Base-by-base conservation (phyloP, 2,888 invertebrate genomes). In the Parnassius smintheus region DNA sequence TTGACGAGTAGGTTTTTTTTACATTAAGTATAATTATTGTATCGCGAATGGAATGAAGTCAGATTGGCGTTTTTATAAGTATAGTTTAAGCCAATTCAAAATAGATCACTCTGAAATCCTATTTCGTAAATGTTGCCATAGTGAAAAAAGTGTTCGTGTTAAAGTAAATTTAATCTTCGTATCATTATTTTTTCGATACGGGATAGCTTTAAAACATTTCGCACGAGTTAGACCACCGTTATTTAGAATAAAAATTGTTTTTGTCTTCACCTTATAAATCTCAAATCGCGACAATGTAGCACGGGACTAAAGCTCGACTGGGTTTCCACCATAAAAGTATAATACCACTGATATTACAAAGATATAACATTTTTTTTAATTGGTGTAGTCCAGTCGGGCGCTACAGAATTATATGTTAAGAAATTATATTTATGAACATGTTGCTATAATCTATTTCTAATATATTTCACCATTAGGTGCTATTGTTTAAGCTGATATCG, bases 211-310 rank as follows among this genome's bases (percentile, higher is more conserved):
- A 87, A 49, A 84, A 75, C 76, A 79, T 83, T 83, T 87, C 86
- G 85, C 88, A 88, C 86, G 89, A 87, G 76, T 76, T 75, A 84
- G 80, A 91, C 91, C 91, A 91, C 91, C 91, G 91, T 83, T 81
- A 71, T 83, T 85, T 86, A 85, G 82, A 78, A 81, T 77, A 78
- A 78, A 78, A 69, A 49, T 9, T 68, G 53, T 73, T 72, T 72
- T 68, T 74, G 73, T 76, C 70, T 76, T 73, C 79, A 74, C 78
- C 70, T 74, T 49, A 71, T 75, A 74, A 75, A 51, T 51, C 41
- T 70, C 64, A 66, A 53, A 70, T 72, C 66, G 71, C 68, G 77
- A 83, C 80, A 82, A 81, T 81, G 81, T 83, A 81, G 79, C 74
- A 74, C 73, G 83, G 81, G 84, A 85, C 82, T 83, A 81, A 74